phyloP scores from a whole-genome alignment of 2,888 invertebrate species.

The Eretmocerus hayati region DNA sequence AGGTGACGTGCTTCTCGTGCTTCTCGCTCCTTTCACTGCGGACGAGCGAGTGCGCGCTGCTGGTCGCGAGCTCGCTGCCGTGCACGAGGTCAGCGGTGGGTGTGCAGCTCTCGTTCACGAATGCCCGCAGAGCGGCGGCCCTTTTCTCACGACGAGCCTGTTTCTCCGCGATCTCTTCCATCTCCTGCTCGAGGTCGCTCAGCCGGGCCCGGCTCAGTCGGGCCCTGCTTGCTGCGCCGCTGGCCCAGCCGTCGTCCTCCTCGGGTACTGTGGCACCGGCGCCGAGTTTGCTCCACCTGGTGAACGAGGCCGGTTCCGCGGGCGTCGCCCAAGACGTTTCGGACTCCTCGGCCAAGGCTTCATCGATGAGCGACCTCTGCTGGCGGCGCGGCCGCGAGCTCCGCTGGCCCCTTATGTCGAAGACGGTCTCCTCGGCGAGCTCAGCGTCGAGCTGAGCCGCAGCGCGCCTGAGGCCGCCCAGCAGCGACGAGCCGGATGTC shows the following conservation, averaged over 20 bases:
- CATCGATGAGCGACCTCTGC: constrained; percentile 50
- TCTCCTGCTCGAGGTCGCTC: constrained; percentile 67
- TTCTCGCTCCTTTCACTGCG: constrained; percentile 33
- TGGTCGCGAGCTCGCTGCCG: too few relatives aligned
- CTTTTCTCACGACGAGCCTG: constrained; percentile 65
- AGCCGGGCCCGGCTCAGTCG: constrained; percentile 61
- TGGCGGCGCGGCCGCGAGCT: constrained; percentile 40
- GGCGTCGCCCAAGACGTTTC: constrained; percentile 31
- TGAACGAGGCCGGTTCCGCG: constrained; percentile 45
- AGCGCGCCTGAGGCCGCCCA: too few relatives aligned
- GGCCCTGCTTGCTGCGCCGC: constrained; percentile 59
- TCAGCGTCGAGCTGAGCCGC: too few relatives aligned
- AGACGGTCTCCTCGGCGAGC: constrained; percentile 50
- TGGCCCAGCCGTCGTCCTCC: constrained; percentile 50
- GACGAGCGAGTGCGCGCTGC: constrained; percentile 23
- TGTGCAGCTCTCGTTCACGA: constrained; percentile 56
- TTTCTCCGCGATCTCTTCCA: constrained; percentile 64
- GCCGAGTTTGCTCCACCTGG: constrained; percentile 59
- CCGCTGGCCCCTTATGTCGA: constrained; percentile 56
- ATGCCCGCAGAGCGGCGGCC: constrained; percentile 61
- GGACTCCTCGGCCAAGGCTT: constrained; percentile 31
- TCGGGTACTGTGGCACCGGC: constrained; percentile 44
- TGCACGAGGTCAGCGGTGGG: constrained; percentile 44
- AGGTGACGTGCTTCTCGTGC: constrained; percentile 42
- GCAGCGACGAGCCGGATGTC: constrained; percentile 14